Evolutionary conservation across 2,797 vertebrate genomes (phyloP), one percentile per base, ranked within the genome.

Genomic region (Crocidura indochinensis): DNA sequence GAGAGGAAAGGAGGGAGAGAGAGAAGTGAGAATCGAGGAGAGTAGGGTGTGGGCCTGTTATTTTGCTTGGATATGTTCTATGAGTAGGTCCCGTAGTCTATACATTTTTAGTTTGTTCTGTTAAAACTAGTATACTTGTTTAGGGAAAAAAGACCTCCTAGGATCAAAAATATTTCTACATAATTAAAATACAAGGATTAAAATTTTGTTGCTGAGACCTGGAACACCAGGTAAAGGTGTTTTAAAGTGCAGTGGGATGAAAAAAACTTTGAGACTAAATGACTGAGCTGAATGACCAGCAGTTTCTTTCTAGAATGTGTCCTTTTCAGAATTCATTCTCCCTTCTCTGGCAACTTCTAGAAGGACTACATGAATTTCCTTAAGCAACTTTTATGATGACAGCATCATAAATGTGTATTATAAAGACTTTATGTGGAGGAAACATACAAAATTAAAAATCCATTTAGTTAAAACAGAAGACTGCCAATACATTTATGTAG

Each of bases 391-490:
- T 95, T 92, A 51, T 74, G 84, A 90, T 92, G 87, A 73, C 27
- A 4, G 49, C 44, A 44, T 88, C 75, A 83, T 91, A 95, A 95
- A 69, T 81, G 68, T 74, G n/a, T 26, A 76, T 65, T 51, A 84
- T 68, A 84, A 84, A 90, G 88, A 0, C 79, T 84, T 91, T 84
- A 74, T 78, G 73, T n/a, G 76, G 83, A 95, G 93, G 75, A 74
- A 93, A 91, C 82, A 8, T 11, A 53, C 92, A 88, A 78, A 94
- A 94, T 82, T 91, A 77, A 86, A 96, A 89, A 80, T 94, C 79
- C 53, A 49, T 89, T 95, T 85, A 88, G 80, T 92, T 90, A 84
- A 93, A 95, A 94, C n/a, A 79, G 67, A 94, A 96, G 92, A 67
- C 69, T 87, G 82, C 49, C 8, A 14, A 27, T 87, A 68, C 86